Percentiles rank a stretch among this genome's conserved stretches.
phyloP scores from a whole-genome alignment of 1,140 invertebrate species.

The Drosophila hydei region DNA sequence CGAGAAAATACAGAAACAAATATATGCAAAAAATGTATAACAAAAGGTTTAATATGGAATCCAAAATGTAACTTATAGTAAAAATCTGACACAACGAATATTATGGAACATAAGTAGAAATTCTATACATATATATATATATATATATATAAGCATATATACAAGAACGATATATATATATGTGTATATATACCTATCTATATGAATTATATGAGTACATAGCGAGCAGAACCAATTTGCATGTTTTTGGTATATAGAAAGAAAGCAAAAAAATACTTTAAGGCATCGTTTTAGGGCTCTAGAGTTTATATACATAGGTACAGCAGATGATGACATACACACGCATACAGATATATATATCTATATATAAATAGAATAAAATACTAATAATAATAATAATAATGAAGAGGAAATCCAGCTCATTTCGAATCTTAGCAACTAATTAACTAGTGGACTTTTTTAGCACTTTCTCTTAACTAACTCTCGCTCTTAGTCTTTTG shows the following conservation, averaged over 20 bases:
- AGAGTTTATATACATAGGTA: conserved; percentile 60
- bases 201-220: conserved; percentile 62
- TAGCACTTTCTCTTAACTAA: conserved; percentile 67
- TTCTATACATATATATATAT: conserved; percentile 79
- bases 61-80: conserved; percentile 83
- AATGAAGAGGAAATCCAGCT: conserved; percentile 34
- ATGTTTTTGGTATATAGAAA: conserved; percentile 64
- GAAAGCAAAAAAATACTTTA: conserved; percentile 52
- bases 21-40: conserved; percentile 28
- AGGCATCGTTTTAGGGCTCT: conserved; percentile 78
- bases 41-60: conserved; percentile 77
- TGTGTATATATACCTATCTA: conserved; percentile 60
- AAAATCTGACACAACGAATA: conserved; percentile 84
- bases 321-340: conserved; percentile 24
- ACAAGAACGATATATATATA: conserved; percentile 40
- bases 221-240: conserved; percentile 81
- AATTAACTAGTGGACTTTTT: conserved; percentile 79
- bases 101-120: conserved; percentile 84
- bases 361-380: neutral
- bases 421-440: conserved; percentile 78
- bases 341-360: conserved; percentile 6
- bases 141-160: conserved; percentile 78
- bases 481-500: conserved; percentile 75
- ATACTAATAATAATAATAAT: neutral
- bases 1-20: conserved; percentile 46